Evolutionary conservation across 2,113 vertebrate genomes (phyloP), one percentile per base, ranked within the genome.

Genomic region (Colaptes auratus): DNA sequence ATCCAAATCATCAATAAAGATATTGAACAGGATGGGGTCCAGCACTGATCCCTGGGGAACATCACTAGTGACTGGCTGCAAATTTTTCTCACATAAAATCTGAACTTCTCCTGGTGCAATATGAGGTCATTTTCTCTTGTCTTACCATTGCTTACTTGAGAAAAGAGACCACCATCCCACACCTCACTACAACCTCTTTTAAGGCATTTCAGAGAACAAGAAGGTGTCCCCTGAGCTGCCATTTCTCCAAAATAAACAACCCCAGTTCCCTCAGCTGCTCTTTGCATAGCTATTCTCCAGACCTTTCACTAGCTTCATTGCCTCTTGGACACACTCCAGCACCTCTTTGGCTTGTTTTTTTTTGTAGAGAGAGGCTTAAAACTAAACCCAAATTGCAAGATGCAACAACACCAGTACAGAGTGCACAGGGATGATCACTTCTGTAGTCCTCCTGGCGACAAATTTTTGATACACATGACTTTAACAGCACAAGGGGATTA

Each of bases 321-420:
- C 5, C 2, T 16, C 69, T 55, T 17, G n/a, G 31, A 69, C 27
- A 17, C 0, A 0, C 6, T 72, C 5, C 18, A 92, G 12, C 66
- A 69, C 2, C 9, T 55, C 15, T 27, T 24, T 1, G 3, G 15
- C 21, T 4, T n/a, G n/a, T n/a, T 30, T 63, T 20, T 30, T 67
- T 17, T 52, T 31, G 21, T 9, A 39, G 30, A 15, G 31, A 79
- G 3, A 2, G 15, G 19, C 18, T 17, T 18, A 46, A 46, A 82
- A 74, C 10, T 28, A 17, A 56, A 23, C 21, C 30, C 36, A 60
- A 60, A 7, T 61, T 11, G 31, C 1, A 1, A 48, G 10, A 5
- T 28, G 6, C 2, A 0, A 35, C 18, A 64, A 53, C 58, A 83
- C 11, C 28, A 92, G 28, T 18, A 33, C 36, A 0, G 1, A 64